Base-by-base conservation (phyloP, 2,888 invertebrate genomes). In the Sinodicranocentrus sp. region DNA sequence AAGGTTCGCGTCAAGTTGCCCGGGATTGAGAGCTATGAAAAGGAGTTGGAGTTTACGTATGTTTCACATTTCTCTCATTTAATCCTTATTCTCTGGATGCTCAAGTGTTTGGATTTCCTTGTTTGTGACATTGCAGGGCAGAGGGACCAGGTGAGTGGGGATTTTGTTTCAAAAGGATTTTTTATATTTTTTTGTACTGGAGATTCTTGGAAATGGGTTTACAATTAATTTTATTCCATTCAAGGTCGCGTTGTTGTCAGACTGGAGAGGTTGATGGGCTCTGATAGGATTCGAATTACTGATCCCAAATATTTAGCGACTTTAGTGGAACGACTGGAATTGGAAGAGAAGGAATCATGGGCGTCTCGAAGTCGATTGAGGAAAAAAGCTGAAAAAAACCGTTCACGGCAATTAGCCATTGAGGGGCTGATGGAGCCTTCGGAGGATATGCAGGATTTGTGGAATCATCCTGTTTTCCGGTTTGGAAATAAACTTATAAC, bases 241-340 rank as follows among this genome's bases (percentile, higher is more conserved):
- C n/a, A n/a, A 57, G 87, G 86, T 67, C 87, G 89, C 52, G 87
- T 89, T 3, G 83, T 87, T 1, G 87, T 89, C 17, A 92, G 93
- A 23, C 91, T 94, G 89, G 94, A 94, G 90, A 93, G 93, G 90
- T 92, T 94, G 85, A 94, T 94, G 94, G 94, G 94, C 72, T 93
- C 93, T 26, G 94, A 94, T 90, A 91, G 94, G 89, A 94, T 94
- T 75, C 92, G 92, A 88, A 91, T 94, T 82, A 94, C 94, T 1
- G 94, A 94, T 90, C 92, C 94, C 88, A 91, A 91, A 84, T 94
- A 93, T 90, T 94, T 95, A 94, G 92, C 92, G 84, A 92, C 92
- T 26, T 91, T 94, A 72, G 93, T 94, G 89, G 92, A 93, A 52
- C 91, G 93, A 63, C 93, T 94, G 86, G 91, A 93, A 43, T 92